Evolutionary conservation across 2,113 vertebrate genomes (phyloP), one percentile per base, ranked within the genome.

Genomic region (Heptranchias perlo): DNA sequence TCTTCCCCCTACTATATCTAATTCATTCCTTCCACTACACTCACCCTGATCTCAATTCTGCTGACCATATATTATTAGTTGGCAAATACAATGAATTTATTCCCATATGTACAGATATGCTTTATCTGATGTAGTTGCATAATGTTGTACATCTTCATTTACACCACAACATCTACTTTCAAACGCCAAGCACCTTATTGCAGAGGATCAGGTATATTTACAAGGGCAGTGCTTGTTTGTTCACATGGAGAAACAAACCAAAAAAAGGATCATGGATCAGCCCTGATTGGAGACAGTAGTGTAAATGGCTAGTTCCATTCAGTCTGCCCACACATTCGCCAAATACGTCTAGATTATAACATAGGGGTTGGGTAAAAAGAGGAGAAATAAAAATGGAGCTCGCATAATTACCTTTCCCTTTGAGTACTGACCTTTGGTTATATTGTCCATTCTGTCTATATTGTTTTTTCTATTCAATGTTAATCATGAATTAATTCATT

Each of bases 401-500:
- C 31, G 61, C 14, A 6, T 58, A 92, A 92, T 62, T 62, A 44
- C 4, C 91, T 93, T 93, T 62, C 21, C 91, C 54, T 93, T 93
- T 87, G 54, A 93, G 91, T 61, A 39, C 31, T 93, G 31, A 62
- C 54, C 54, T 92, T 61, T 39, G 62, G 62, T 25, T 28, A 25
- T 91, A 39, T 67, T 94, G 7, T 49, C 39, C 11, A 67, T 82
- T 91, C 62, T 67, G 93, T 44, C 93, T 65, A 0, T n/a, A 5
- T 21, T 93, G 91, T 47, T 94, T 94, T 47, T 44, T 49, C 64
- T 47, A 67, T 94, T 94, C 64, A 47, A 67, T 67, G n/a, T 94
- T 94, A 94, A 47, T 67, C 64, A 94, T 67, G 62, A 94, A 94
- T 67, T 47, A 94, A 94, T 94, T 67, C 62, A 28, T 44, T 94